These are phyloP conservation scores for Orthonychiurus folsomi DNA, from an alignment of 2,888 invertebrate genomes.

Conservation along the genomic window DNA sequence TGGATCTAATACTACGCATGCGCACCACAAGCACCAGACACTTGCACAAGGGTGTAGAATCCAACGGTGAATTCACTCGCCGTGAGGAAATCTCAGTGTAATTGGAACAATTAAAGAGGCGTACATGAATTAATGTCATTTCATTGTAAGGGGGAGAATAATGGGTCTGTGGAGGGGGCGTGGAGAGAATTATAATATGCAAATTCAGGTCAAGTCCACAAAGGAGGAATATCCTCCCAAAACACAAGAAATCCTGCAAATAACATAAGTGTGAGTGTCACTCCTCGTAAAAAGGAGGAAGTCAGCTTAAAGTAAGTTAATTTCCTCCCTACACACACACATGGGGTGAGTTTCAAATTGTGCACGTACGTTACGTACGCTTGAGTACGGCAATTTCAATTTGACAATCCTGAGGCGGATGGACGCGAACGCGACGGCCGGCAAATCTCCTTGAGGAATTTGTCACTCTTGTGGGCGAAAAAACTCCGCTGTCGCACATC, in stretches of 20 bases:
- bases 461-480: neutral
- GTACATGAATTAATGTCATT: neutral
- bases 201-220: slow-evolving; percentile 1
- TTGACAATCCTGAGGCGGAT: no score
- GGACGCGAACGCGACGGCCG: neutral
- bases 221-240: neutral
- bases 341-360: no score
- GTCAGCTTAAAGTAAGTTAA: neutral
- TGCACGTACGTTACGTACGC: no score
- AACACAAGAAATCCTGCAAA: neutral
- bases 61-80: no score
- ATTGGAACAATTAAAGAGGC: neutral
- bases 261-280: neutral
- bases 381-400: neutral
- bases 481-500: no score
- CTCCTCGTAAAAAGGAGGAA: neutral
- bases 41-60: no score
- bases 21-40: no score
- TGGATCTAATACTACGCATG: no score
- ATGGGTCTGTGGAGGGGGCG: no score
- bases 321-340: no score
- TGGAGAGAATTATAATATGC: neutral
- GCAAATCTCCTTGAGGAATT: neutral
- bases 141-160: neutral
- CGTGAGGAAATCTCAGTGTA: neutral